A percentile compares a stretch with the other conserved stretches of the same genome.
Conservation (phyloP, 1,140 invertebrate species). For the Asobara japonica region DNA sequence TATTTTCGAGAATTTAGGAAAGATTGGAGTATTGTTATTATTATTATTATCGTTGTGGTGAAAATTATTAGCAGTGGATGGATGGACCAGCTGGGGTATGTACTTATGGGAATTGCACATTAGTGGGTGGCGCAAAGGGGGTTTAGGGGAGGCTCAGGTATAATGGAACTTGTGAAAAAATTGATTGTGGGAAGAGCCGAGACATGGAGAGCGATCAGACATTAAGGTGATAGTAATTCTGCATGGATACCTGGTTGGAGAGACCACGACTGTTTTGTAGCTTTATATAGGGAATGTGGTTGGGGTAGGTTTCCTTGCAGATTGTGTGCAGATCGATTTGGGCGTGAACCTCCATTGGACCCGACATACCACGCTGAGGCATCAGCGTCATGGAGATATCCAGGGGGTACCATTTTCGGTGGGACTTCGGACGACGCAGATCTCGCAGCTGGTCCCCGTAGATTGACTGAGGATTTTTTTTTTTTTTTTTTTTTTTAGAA, state of each 20-base stretch:
- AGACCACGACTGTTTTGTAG: conserved; percentile 77
- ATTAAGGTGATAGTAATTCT: too few relatives aligned
- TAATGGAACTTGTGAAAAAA: too few relatives aligned
- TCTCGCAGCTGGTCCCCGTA: conserved; percentile 72
- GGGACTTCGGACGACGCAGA: conserved; percentile 64
- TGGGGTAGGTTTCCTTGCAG: conserved; percentile 77
- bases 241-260: conserved; percentile 71
- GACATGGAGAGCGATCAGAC: too few relatives aligned
- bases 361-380: conserved; percentile 75
- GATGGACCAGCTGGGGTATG: too few relatives aligned
- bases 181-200: too few relatives aligned
- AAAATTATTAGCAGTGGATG: too few relatives aligned
- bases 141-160: too few relatives aligned
- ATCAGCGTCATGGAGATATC: conserved; percentile 74
- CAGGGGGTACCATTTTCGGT: conserved; percentile 72
- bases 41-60: too few relatives aligned
- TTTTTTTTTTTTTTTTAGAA: not conserved
- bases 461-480: conserved; percentile 67
- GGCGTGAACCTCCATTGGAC: conserved; percentile 70
- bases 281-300: conserved; percentile 72
- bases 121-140: too few relatives aligned
- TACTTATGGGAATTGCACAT: too few relatives aligned
- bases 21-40: too few relatives aligned
- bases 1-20: too few relatives aligned
- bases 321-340: conserved; percentile 76